Conservation (phyloP, 1,140 invertebrate species). For the Drosophila ananassae region DNA sequence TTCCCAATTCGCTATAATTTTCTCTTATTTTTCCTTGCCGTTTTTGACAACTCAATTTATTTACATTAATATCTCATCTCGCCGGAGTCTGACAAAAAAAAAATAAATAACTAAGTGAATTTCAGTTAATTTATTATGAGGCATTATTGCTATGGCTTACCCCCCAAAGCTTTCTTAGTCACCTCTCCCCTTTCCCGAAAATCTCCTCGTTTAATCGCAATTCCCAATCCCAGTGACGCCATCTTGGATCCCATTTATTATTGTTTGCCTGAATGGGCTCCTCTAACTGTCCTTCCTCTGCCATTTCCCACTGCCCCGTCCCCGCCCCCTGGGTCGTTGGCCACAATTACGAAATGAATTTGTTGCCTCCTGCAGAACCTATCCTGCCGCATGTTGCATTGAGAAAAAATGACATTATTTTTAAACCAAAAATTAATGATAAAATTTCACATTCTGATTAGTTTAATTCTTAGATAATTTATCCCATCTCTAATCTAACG, state of each 20-base stretch:
- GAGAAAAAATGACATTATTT: not conserved
- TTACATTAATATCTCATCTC: conserved; percentile 83
- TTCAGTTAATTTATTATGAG: conserved; percentile 84
- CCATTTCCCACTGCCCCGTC: not conserved
- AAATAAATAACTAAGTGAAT: conserved; percentile 77
- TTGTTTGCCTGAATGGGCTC: conserved; percentile 68
- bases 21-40: not conserved
- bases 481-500: no score
- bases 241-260: conserved; percentile 73
- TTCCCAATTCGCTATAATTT: not conserved
- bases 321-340: conserved; percentile 64
- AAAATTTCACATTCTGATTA: not conserved
- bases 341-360: conserved; percentile 82
- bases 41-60: conserved; percentile 84
- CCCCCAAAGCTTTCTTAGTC: not conserved
- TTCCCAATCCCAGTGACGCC: conserved; percentile 53
- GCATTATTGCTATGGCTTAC: conserved; percentile 67
- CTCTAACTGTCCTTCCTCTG: conserved; percentile 27
- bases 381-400: conserved; percentile 18
- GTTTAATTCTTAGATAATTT: not conserved
- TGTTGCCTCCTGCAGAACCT: conserved; percentile 50
- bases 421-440: not conserved
- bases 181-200: not conserved
- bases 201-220: conserved; percentile 23
- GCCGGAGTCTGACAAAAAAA: conserved; percentile 22